Base-by-base conservation (phyloP, 2,888 invertebrate genomes). In the Pyralis farinalis region DNA sequence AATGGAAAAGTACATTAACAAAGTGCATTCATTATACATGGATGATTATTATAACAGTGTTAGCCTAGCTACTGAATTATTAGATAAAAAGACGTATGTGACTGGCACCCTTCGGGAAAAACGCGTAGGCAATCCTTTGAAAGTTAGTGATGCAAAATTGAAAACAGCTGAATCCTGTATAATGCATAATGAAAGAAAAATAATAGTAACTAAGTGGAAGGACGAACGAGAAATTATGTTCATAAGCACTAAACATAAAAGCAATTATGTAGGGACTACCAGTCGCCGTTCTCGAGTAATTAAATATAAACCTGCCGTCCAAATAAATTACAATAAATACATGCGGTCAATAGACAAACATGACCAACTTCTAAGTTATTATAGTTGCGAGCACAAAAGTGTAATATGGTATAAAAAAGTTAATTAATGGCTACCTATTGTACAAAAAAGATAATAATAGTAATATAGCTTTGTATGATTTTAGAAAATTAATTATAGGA, bases 291-390 rank as follows among this genome's bases (percentile, higher is more conserved):
- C 49, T 42, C 51, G 49, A 36, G 53, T 46, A 34, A 33, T 53
- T 34, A 53, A 53, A 55, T 55, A 47, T 49, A 55, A 54, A 38
- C 51, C 49, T 20, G 46, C 43, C 21, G 52, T 50, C 41, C 50
- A 52, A 44, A 36, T 40, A 39, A 41, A 38, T 12, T 51, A 49
- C 42, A 51, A 51, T 44, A 51, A 53, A 47, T 49, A 49, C 42
- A 51, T 53, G 46, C 46, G 51, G 33, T 40, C 51, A 46, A 45
- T 51, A 36, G 30, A 30, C 30, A 3, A 7, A 5, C 30, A 30
- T 30, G 49, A 53, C 36, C 51, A 51, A 35, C 39, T 51, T 39
- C 34, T 49, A 35, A 46, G 43, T 38, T 49, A 44, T 44, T 50
- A 50, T 39, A 44, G 39, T 16, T 44, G 46, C 34, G 42, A 47